These are phyloP conservation scores for Trichonephila inaurata DNA, from an alignment of 1,140 invertebrate species.

Conservation along the genomic window DNA sequence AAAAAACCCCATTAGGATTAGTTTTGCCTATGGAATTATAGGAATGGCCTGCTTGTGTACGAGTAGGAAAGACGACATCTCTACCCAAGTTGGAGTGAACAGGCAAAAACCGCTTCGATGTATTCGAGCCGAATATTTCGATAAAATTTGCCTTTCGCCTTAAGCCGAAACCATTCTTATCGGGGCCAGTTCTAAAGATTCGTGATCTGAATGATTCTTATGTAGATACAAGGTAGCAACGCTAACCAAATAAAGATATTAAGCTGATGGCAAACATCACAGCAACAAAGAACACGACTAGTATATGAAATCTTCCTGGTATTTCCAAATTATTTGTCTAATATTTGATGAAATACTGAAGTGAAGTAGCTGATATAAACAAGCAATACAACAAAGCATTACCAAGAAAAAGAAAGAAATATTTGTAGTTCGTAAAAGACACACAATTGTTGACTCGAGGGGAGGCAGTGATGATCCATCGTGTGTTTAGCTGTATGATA, in stretches of 20 bases:
- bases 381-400: slow-evolving; percentile 96
- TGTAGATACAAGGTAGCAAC: slow-evolving; percentile 95
- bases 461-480: no score
- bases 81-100: slow-evolving; percentile 87
- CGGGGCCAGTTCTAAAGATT: slow-evolving; percentile 93
- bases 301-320: slow-evolving; percentile 93
- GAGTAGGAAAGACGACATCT: no score
- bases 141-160: slow-evolving; percentile 94
- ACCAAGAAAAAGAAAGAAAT: slow-evolving; percentile 97
- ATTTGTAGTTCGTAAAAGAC: slow-evolving; percentile 99
- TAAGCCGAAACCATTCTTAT: slow-evolving; percentile 97
- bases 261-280: slow-evolving; percentile 98
- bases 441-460: slow-evolving; percentile 95
- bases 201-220: slow-evolving; percentile 97
- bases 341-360: slow-evolving; percentile 96
- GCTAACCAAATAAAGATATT: slow-evolving; percentile 96
- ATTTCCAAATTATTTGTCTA: slow-evolving; percentile 86
- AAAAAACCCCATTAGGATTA: no score
- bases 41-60: no score
- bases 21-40: no score
- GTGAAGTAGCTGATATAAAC: slow-evolving; percentile 91
- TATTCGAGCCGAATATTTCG: slow-evolving; percentile 96
- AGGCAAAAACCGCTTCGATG: slow-evolving; percentile 93
- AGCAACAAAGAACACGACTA: slow-evolving; percentile 98
- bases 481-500: background rate